Percentiles rank a stretch among this genome's conserved stretches.
Evolutionary conservation across 2,113 vertebrate genomes (phyloP).

Genomic region (Potamarius usumacintae): DNA sequence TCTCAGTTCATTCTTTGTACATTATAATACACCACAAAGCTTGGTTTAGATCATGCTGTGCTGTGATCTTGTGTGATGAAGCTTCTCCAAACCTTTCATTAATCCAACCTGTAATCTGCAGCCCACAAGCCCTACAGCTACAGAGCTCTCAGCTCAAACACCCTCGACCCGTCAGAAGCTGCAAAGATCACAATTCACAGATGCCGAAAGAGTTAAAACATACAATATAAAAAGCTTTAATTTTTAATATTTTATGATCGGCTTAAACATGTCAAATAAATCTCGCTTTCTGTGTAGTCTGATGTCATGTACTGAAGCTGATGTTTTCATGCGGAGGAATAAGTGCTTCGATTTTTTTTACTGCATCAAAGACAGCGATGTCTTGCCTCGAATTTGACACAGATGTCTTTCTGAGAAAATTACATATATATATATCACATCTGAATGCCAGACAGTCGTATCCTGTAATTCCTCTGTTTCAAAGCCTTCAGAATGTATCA

Average conservation of each 20-base stretch:
- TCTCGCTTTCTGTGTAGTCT: background rate
- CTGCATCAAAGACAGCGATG: background rate
- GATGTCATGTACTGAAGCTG: background rate
- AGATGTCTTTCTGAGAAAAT: conserved; percentile 24
- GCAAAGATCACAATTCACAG: background rate
- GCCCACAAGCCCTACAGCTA: conserved; percentile 28
- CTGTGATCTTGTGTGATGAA: conserved; percentile 42
- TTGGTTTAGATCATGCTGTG: conserved; percentile 6
- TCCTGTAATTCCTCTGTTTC: conserved; percentile 26
- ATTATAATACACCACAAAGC: conserved; percentile 21
- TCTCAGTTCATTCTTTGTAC: background rate
- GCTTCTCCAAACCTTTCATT: conserved; percentile 52
- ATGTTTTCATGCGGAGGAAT: background rate
- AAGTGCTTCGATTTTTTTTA: background rate
- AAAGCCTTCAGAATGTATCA: conserved; percentile 12
- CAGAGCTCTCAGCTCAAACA: background rate
- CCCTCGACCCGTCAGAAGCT: background rate
- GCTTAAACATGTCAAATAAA: background rate
- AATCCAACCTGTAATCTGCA: conserved; percentile 53
- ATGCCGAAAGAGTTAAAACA: background rate
- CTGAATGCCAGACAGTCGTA: conserved; percentile 9
- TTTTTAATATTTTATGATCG: background rate
- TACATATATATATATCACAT: conserved; percentile 18
- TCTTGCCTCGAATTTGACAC: conserved; percentile 23
- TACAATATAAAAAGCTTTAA: background rate